Evolutionary conservation across 2,888 invertebrate genomes (phyloP).

Genomic region (Ochlodes sylvanus): DNA sequence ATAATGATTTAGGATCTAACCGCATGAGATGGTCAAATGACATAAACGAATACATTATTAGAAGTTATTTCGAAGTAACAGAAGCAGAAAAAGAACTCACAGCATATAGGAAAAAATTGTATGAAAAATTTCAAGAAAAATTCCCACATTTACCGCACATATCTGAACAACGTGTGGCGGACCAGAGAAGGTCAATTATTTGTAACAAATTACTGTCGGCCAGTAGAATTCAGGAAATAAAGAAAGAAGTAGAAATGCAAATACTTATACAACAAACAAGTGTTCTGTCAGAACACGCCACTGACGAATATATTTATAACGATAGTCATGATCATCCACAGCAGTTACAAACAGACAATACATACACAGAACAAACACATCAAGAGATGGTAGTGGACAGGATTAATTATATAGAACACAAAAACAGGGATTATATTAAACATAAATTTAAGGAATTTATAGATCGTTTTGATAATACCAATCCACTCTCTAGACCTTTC

Average conservation of each 20-base stretch:
- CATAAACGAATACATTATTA: background rate
- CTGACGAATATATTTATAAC: too few species aligned
- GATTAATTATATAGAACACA: background rate
- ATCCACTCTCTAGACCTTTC: background rate
- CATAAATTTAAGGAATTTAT: background rate
- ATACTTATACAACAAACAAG: background rate
- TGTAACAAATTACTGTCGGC: background rate
- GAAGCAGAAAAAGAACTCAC: background rate
- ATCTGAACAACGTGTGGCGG: background rate
- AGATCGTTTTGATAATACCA: background rate
- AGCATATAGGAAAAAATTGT: background rate
- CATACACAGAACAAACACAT: background rate
- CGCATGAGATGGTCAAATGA: background rate
- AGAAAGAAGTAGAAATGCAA: background rate
- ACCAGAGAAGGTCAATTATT: constrained; percentile 1
- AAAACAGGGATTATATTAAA: background rate
- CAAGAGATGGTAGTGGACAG: background rate
- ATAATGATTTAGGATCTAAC: background rate
- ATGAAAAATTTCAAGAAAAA: background rate
- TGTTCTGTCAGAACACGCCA: too few species aligned
- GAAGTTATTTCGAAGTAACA: background rate
- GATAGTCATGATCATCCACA: too few species aligned
- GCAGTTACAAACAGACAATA: background rate
- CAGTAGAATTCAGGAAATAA: background rate
- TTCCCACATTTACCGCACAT: background rate